These are phyloP conservation scores for Nephrotoma appendiculata DNA, from an alignment of 2,888 invertebrate genomes.

Conservation along the genomic window DNA sequence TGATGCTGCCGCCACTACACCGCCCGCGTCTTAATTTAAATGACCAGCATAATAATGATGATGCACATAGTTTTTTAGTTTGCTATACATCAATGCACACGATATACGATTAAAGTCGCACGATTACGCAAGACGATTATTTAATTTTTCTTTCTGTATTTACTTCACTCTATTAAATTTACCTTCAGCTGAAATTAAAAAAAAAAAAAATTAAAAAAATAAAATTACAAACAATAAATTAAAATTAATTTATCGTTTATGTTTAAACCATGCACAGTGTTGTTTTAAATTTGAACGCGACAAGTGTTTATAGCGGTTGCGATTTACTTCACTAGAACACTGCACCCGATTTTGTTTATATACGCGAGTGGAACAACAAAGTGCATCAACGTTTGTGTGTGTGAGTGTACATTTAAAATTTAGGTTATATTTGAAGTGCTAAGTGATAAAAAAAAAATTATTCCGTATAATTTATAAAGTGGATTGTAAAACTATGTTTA, in stretches of 20 bases:
- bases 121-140: neutral
- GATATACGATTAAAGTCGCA: neutral
- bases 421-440: neutral
- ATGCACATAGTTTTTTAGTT: neutral
- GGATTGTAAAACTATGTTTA: neutral
- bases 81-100: neutral
- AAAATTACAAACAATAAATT: neutral
- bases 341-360: neutral
- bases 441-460: neutral
- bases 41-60: neutral
- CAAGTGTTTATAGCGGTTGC: neutral
- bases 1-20: neutral
- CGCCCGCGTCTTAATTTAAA: neutral
- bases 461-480: neutral
- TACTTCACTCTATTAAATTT: neutral
- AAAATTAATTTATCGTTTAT: neutral
- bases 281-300: neutral
- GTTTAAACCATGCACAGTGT: neutral
- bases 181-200: neutral
- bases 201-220: too few species aligned
- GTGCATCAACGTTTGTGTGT: neutral
- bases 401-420: neutral
- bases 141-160: neutral
- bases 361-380: neutral
- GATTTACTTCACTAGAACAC: neutral